These are phyloP conservation scores for Tetanocera ferruginea DNA, from an alignment of 2,888 invertebrate genomes.

Conservation along the genomic window DNA sequence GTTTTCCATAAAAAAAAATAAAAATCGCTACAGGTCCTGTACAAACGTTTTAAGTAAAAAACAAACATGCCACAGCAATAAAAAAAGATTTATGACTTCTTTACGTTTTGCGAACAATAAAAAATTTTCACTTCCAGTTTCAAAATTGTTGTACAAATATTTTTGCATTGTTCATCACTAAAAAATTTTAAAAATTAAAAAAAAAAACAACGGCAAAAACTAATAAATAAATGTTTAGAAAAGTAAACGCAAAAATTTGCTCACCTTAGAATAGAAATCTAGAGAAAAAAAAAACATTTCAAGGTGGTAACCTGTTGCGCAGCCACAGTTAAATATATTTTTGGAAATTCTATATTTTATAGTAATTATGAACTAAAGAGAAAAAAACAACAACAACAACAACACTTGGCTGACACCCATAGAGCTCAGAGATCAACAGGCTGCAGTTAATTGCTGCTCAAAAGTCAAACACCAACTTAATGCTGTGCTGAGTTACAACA, in stretches of 20 bases:
- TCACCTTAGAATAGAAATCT: not conserved
- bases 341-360: conserved; percentile 9
- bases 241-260: not conserved
- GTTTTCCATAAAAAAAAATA: too few relatives aligned
- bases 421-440: not conserved
- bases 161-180: not conserved
- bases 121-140: conserved; percentile 8
- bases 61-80: not conserved
- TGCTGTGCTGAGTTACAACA: not conserved
- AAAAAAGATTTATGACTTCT: conserved; percentile 34
- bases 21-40: too few relatives aligned
- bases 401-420: not conserved
- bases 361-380: not conserved
- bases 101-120: conserved; percentile 25
- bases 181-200: not conserved
- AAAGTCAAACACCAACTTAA: not conserved
- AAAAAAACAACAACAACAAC: not conserved
- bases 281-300: not conserved
- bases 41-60: too few relatives aligned
- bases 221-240: not conserved
- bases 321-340: not conserved
- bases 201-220: not conserved
- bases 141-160: not conserved
- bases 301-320: conserved; percentile 27
- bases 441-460: not conserved